phyloP scores from a whole-genome alignment of 2,888 invertebrate genomes.

The Thera britannica region DNA sequence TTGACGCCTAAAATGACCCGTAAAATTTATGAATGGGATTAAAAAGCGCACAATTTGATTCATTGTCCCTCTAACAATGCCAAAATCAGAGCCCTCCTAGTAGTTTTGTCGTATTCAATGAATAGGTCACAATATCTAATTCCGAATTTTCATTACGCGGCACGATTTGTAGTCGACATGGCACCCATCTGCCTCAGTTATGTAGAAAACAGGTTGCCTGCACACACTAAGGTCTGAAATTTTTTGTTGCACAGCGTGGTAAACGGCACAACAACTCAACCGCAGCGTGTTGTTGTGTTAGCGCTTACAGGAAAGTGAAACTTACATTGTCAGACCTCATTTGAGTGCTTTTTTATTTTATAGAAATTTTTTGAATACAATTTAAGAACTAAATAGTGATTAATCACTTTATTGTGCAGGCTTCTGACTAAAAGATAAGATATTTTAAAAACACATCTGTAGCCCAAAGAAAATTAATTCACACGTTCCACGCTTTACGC shows the following conservation, averaged over 20 bases:
- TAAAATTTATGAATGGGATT: constrained; percentile 31
- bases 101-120: constrained; percentile 60
- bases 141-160: constrained; percentile 62
- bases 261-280: too few relatives aligned
- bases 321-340: too few relatives aligned
- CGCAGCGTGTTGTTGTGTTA: too few relatives aligned
- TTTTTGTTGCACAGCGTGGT: constrained; percentile 46
- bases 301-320: too few relatives aligned
- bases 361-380: too few relatives aligned
- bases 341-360: too few relatives aligned
- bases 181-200: constrained; percentile 28
- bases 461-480: too few relatives aligned
- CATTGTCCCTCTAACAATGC: constrained; percentile 43
- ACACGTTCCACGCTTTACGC: constrained; percentile 34
- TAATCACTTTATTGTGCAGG: too few relatives aligned
- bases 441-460: too few relatives aligned
- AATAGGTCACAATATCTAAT: constrained; percentile 61
- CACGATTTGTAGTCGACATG: constrained; percentile 22
- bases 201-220: not conserved
- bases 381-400: too few relatives aligned
- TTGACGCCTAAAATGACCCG: constrained; percentile 28
- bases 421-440: too few relatives aligned
- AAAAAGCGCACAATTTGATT: constrained; percentile 36
- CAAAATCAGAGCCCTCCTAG: constrained; percentile 46
- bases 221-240: too few relatives aligned